Percentiles rank a stretch among this genome's conserved stretches.
Evolutionary conservation across 2,113 vertebrate genomes (phyloP).

Genomic region (Copsychus sechellarum): DNA sequence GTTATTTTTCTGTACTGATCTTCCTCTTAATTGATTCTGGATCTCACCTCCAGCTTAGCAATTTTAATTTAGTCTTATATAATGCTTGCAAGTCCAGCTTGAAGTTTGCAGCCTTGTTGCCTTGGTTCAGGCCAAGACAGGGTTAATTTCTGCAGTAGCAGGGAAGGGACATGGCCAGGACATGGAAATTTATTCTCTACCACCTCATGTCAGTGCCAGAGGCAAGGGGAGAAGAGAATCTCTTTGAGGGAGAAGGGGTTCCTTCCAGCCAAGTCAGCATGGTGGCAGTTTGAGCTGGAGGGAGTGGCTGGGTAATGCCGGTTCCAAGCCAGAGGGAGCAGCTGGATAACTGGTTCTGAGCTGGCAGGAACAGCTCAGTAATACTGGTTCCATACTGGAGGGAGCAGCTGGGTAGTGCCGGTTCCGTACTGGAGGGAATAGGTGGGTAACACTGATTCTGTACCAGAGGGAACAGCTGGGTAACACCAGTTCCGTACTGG

Average conservation of each 20-base stretch:
- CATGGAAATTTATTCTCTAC: not conserved
- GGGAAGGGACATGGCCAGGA: not conserved
- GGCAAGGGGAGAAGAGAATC: not conserved
- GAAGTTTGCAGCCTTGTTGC: not conserved
- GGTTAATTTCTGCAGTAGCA: not conserved
- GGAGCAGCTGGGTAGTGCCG: too few species aligned
- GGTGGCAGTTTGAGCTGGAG: not conserved
- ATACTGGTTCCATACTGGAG: too few species aligned
- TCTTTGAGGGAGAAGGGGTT: not conserved
- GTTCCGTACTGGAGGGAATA: too few species aligned
- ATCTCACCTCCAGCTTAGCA: not conserved
- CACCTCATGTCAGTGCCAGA: not conserved
- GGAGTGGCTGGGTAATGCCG: accelerated
- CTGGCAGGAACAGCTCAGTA: too few species aligned
- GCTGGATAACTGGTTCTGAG: too few species aligned
- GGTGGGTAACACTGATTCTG: too few species aligned
- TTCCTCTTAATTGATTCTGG: not conserved
- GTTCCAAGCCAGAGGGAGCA: not conserved
- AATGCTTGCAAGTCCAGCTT: not conserved
- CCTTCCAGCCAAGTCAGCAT: accelerated
- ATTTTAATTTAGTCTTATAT: not conserved
- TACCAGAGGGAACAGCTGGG: accelerated
- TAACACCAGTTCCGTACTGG: not conserved
- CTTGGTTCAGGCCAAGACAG: not conserved
- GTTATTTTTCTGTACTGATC: not conserved